Percentiles rank a stretch among this genome's conserved stretches.
Evolutionary conservation across 2,113 vertebrate genomes (phyloP).

Genomic region (Cynopterus brachyotis): DNA sequence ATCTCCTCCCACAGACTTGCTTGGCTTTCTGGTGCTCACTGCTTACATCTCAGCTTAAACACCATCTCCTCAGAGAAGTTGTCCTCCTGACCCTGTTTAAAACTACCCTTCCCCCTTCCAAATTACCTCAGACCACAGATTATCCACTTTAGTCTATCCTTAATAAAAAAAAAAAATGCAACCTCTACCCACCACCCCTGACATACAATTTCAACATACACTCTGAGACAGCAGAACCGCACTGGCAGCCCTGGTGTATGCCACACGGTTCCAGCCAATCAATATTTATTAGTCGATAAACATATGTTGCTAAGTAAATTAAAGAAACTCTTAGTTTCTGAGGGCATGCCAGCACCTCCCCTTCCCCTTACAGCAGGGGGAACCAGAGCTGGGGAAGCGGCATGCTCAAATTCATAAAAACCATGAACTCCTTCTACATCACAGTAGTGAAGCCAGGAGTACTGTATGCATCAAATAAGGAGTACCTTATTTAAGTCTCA

Average conservation of each 20-base stretch:
- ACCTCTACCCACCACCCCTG: too few species aligned
- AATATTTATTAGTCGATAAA: neutral
- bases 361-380: neutral
- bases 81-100: neutral
- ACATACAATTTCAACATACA: accelerated
- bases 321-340: neutral
- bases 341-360: neutral
- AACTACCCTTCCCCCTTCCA: neutral
- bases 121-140: accelerated
- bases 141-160: neutral
- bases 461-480: neutral
- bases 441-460: neutral
- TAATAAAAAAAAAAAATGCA: neutral
- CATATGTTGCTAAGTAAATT: neutral
- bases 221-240: neutral
- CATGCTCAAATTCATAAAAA: neutral
- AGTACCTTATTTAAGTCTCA: neutral
- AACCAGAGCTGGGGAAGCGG: neutral
- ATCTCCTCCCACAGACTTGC: neutral
- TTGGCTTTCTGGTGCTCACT: neutral
- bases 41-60: neutral
- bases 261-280: neutral
- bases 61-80: neutral
- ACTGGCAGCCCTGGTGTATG: accelerated
- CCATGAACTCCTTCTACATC: too few species aligned